Evolutionary conservation across 2,113 vertebrate species (phyloP).

Genomic region (Ailurus styani): DNA sequence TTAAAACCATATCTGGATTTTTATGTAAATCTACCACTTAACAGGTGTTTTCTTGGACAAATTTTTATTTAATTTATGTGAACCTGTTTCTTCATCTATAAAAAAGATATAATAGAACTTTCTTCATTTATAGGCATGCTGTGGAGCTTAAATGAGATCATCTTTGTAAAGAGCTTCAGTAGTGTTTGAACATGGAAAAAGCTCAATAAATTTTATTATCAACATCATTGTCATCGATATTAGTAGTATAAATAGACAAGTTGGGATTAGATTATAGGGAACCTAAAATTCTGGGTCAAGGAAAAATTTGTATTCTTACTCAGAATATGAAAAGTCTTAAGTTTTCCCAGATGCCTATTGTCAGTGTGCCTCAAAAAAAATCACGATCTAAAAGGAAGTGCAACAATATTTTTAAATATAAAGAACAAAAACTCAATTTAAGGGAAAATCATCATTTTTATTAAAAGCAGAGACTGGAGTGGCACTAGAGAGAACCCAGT

Average conservation of each 20-base stretch:
- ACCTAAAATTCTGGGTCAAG: background rate
- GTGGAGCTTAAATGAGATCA: background rate
- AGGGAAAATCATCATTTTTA: background rate
- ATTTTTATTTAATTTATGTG: background rate
- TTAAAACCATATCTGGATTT: background rate
- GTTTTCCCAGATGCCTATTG: background rate
- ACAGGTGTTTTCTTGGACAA: background rate
- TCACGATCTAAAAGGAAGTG: background rate
- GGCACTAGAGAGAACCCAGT: rapidly evolving
- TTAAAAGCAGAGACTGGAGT: background rate
- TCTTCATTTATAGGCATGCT: background rate
- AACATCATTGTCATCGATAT: background rate
- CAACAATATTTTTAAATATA: background rate
- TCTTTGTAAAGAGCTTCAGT: background rate
- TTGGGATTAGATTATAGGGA: background rate
- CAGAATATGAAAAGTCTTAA: background rate
- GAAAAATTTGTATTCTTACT: background rate
- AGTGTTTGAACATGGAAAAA: background rate
- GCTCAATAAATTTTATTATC: background rate
- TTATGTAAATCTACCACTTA: background rate
- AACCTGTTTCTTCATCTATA: background rate
- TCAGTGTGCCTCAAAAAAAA: background rate
- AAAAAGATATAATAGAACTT: background rate
- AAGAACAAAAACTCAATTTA: background rate
- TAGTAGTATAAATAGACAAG: background rate